A percentile compares a stretch with the other conserved stretches of the same genome.
Evolutionary conservation across 2,113 vertebrate genomes (phyloP).

Genomic region (Campylorhamphus procurvoides): DNA sequence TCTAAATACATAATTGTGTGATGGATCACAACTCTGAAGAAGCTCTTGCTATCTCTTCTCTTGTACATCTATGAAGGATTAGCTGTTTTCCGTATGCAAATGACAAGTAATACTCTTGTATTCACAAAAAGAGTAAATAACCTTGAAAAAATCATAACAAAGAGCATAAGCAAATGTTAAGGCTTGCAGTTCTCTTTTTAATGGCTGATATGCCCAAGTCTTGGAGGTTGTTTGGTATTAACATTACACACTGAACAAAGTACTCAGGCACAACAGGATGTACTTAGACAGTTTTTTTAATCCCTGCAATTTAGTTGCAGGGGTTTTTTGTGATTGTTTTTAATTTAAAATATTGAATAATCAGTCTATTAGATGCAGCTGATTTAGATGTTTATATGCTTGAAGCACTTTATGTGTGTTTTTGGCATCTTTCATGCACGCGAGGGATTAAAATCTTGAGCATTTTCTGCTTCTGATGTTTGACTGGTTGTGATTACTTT

Average conservation of each 20-base stretch:
- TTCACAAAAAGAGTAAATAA: background rate
- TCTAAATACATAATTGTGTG: constrained; percentile 32
- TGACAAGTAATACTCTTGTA: background rate
- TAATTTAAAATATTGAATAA: constrained; percentile 26
- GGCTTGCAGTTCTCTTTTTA: background rate
- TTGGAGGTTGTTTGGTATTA: background rate
- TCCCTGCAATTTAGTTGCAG: background rate
- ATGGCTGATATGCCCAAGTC: background rate
- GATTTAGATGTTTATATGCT: background rate
- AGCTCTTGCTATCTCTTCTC: background rate
- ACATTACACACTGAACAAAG: background rate
- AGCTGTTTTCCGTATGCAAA: background rate
- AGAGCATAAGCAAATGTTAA: background rate
- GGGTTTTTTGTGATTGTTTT: background rate
- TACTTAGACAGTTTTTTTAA: background rate
- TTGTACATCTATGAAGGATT: background rate
- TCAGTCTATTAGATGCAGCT: background rate
- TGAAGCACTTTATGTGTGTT: background rate
- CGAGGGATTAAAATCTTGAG: background rate
- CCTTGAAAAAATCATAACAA: constrained; percentile 15
- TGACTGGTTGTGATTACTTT: background rate
- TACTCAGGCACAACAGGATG: background rate
- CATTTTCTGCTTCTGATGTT: background rate
- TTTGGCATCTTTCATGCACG: background rate
- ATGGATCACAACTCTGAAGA: constrained; percentile 26